A percentile compares a stretch with the other conserved stretches of the same genome.
Conservation (phyloP, 2,888 invertebrate species). For the Spicauda simplicius region DNA sequence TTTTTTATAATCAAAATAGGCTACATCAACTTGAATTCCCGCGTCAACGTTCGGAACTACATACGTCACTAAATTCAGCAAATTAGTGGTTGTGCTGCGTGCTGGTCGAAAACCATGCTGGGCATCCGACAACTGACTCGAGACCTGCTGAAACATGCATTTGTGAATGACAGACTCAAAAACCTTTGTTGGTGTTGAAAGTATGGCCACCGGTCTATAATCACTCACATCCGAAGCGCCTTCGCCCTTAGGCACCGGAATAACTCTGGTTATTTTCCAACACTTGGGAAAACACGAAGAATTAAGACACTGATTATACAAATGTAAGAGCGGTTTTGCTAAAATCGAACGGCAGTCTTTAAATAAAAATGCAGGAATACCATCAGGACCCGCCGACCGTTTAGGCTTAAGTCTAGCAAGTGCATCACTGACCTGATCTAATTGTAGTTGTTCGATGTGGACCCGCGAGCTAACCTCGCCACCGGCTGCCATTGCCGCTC, state of each 20-base stretch:
- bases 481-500: slow-evolving; percentile 14
- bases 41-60: background rate
- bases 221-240: too few species aligned
- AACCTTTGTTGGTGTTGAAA: too few species aligned
- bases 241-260: too few species aligned
- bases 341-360: slow-evolving; percentile 33
- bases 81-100: slow-evolving; percentile 20
- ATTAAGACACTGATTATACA: slow-evolving; percentile 29
- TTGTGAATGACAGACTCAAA: too few species aligned
- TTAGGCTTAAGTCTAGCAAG: slow-evolving; percentile 29
- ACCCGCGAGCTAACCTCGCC: slow-evolving; percentile 22
- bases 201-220: too few species aligned
- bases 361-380: slow-evolving; percentile 33
- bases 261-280: too few species aligned
- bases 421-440: slow-evolving; percentile 11
- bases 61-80: slow-evolving; percentile 1
- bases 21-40: background rate
- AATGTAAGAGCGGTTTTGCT: slow-evolving; percentile 22
- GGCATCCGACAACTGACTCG: too few species aligned
- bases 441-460: slow-evolving; percentile 4
- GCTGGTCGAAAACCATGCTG: slow-evolving; percentile 36
- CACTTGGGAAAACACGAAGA: too few species aligned
- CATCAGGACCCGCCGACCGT: slow-evolving; percentile 33
- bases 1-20: background rate
- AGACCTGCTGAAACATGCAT: too few species aligned